These are phyloP conservation scores for Leptocoma aspasia DNA, from an alignment of 2,113 vertebrate genomes.

Conservation along the genomic window DNA sequence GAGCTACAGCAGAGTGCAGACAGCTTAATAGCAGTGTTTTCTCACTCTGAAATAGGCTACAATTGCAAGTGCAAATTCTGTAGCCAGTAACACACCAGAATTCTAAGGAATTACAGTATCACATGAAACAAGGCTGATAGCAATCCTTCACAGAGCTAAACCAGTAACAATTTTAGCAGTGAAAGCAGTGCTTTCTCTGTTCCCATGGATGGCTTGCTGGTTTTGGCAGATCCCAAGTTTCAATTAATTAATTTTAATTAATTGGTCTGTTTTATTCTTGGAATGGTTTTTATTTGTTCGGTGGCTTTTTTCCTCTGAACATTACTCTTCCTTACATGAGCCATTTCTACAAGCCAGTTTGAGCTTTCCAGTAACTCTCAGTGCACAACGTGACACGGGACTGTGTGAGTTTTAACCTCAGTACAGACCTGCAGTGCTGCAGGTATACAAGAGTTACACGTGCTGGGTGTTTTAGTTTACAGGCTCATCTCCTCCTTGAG, in stretches of 20 bases:
- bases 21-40: rapidly evolving
- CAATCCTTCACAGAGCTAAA: not conserved
- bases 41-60: not conserved
- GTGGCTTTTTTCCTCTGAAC: not conserved
- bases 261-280: not conserved
- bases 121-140: not conserved
- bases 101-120: not conserved
- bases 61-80: not conserved
- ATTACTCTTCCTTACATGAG: rapidly evolving
- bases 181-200: not conserved
- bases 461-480: not conserved
- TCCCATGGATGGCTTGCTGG: too few species aligned
- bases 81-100: not conserved
- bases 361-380: not conserved
- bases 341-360: not conserved
- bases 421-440: not conserved
- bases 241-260: not conserved
- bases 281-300: not conserved
- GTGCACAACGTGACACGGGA: rapidly evolving
- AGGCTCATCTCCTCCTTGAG: not conserved
- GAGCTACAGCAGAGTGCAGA: not conserved
- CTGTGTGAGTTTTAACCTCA: rapidly evolving
- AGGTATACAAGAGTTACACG: not conserved
- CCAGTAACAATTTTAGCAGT: not conserved
- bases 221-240: not conserved